Evolutionary conservation across 2,888 invertebrate species (phyloP), one percentile per base, ranked within the genome.

Genomic region (Thecophora atra): DNA sequence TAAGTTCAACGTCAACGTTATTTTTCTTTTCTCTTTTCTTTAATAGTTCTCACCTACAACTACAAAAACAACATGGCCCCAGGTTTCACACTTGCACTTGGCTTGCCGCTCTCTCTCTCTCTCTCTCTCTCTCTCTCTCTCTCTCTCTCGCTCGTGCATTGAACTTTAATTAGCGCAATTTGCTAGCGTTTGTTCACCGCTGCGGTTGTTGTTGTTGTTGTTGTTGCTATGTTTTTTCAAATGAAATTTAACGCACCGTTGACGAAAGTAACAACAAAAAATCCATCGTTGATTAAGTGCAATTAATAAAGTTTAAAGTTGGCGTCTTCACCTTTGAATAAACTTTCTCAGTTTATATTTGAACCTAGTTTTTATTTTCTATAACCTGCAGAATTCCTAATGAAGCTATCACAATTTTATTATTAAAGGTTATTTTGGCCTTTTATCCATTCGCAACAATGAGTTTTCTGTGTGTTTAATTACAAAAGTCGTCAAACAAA

Each of bases 81-180:
- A 37, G 11, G 37, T 37, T 37, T 11, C 37, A 11, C 24, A 58
- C 15, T 24, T 17, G 8, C 21, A 24, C 24, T 58, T 15, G 28
- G 58, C 44, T 63, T n/a, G n/a, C 63, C 63, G 63, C 21, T n/a
- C n/a, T n/a, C n/a, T n/a, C n/a, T n/a, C n/a, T n/a, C n/a, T n/a
- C n/a, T n/a, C n/a, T n/a, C n/a, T n/a, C n/a, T n/a, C n/a, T n/a
- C n/a, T n/a, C n/a, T n/a, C n/a, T n/a, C n/a, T n/a, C n/a, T n/a
- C n/a, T n/a, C n/a, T n/a, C n/a, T 47, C 47, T 15, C 24, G 19
- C 44, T 24, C 24, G 64, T 44, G 47, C 64, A 47, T 64, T 64
- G 64, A 47, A 64, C 64, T 47, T 47, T 64, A 64, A 64, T 44
- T 64, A 64, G 64, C 64, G 44, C 64, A 64, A 44, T 64, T 64